Evolutionary conservation across 2,888 invertebrate species (phyloP), one percentile per base, ranked within the genome.

Genomic region (Eupelmus urozonus): DNA sequence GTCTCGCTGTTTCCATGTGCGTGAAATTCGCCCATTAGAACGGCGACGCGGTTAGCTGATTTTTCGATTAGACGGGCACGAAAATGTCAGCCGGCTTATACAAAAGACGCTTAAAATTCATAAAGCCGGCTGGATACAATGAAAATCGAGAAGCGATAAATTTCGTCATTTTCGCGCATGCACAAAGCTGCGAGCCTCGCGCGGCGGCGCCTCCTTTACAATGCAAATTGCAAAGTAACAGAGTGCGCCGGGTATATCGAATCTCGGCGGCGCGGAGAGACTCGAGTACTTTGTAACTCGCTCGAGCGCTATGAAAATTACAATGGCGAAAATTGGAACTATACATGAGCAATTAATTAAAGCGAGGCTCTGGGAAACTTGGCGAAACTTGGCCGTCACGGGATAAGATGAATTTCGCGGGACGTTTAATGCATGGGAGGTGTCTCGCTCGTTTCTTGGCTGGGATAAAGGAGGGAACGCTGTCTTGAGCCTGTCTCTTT

Each of bases 321-420:
- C 49, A 71, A 51, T 62, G 29, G n/a, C 34, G 71, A 62, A 71
- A 71, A 71, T 71, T 71, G 71, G 62, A 71, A 62, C 60, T 71
- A 34, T 51, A 62, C 16, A 29, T 20, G 51, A 23, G 49, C 29
- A 16, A 71, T 71, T 71, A 71, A 71, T 71, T 71, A 71, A 71
- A 62, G n/a, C 71, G 9, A 23, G 60, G 42, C 42, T 34, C 2
- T 45, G 29, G 45, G 57, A 60, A 59, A 67, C 55, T 67, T 42
- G 13, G 55, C 29, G 66, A 25, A 23, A 34, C 55, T 25, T 16
- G 11, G 49, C 4, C 4, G n/a, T 13, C 2, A 16, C 11, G 67
- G 55, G 23, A 25, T 42, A 42, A 67, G 67, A 55, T 55, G 55
- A 67, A 51, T 53, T 67, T 67, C 34, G 16, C 27, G n/a, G 27